Base-by-base conservation (phyloP, 2,888 invertebrate genomes). In the Platypus cylindrus region DNA sequence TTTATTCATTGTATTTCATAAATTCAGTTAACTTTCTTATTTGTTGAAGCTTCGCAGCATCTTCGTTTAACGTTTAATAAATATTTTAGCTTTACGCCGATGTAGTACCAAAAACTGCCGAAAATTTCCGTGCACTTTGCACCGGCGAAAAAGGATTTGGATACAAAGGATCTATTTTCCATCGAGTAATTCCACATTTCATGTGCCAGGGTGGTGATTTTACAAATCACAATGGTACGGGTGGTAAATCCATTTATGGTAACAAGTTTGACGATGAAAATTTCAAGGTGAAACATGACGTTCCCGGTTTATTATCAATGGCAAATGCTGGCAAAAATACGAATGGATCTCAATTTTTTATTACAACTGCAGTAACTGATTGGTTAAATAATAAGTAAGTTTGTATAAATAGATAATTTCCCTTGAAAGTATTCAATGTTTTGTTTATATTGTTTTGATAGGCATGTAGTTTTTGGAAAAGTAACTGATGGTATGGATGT, bases 301-400 rank as follows among this genome's bases (percentile, higher is more conserved):
- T 86, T 43, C 78, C 89, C 40, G 94, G 93, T 56, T 73, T 81
- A 34, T 70, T 95, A 58, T 94, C 94, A 13, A 94, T 95, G 94
- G 94, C 94, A 29, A 94, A 95, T 54, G 91, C 93, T 55, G 95
- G 94, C 13, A 82, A 87, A 17, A 82, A 91, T 59, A 93, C 94
- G 45, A 95, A 95, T 62, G 94, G 94, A 34, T 91, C 91, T 41
- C 95, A 97, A 64, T 97, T 95, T 69, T 97, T 97, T 64, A 78
- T 97, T 51, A 90, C 91, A 44, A 89, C 90, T 45, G 84, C 78
- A 23, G 84, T 87, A 59, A 95, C 95, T 28, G 70, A 78, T 30
- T 97, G 95, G 95, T 68, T 94, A 54, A 91, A 94, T 55, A 78
- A 78, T 56, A 43, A 38, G 42, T 44, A 38, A 33, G 33, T n/a